Conservation (phyloP, 1,140 invertebrate genomes). For the Ephestia elutella region DNA sequence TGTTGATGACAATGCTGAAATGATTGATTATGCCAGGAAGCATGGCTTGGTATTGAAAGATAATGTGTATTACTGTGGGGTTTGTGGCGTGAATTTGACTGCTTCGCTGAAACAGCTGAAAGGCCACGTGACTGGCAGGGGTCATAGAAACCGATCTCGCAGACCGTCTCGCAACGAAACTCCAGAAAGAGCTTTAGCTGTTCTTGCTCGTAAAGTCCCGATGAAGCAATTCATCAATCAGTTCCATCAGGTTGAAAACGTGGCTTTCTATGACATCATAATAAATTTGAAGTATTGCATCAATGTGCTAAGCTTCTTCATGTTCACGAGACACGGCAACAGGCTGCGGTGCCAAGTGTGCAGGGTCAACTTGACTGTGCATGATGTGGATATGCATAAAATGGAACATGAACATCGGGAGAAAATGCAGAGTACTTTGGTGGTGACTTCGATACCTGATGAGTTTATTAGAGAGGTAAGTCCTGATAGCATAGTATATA, state of each 20-base stretch:
- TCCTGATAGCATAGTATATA: too few species aligned
- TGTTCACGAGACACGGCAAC: not conserved
- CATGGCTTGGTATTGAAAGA: slow-evolving; percentile 23
- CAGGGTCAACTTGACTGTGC: not conserved
- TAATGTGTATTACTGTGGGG: slow-evolving; percentile 20
- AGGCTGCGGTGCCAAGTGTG: not conserved
- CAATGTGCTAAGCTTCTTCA: not conserved
- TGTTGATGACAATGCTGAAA: not conserved
- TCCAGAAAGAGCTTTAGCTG: not conserved
- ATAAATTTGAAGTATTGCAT: slow-evolving; percentile 7
- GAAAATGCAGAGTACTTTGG: not conserved
- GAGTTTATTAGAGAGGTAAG: slow-evolving; percentile 9
- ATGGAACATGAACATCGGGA: not conserved
- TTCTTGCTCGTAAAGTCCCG: not conserved
- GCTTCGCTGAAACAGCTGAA: slow-evolving; percentile 24
- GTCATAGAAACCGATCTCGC: slow-evolving; percentile 12
- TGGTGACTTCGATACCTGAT: not conserved
- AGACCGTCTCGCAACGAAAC: not conserved
- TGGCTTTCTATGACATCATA: not conserved
- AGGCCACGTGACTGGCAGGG: slow-evolving; percentile 22
- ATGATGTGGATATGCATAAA: not conserved
- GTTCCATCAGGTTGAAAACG: not conserved
- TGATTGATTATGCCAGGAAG: slow-evolving; percentile 21
- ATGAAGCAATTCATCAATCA: not conserved
- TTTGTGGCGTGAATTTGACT: slow-evolving; percentile 23